Conservation (phyloP, 2,797 vertebrate species). For the Manis javanica region DNA sequence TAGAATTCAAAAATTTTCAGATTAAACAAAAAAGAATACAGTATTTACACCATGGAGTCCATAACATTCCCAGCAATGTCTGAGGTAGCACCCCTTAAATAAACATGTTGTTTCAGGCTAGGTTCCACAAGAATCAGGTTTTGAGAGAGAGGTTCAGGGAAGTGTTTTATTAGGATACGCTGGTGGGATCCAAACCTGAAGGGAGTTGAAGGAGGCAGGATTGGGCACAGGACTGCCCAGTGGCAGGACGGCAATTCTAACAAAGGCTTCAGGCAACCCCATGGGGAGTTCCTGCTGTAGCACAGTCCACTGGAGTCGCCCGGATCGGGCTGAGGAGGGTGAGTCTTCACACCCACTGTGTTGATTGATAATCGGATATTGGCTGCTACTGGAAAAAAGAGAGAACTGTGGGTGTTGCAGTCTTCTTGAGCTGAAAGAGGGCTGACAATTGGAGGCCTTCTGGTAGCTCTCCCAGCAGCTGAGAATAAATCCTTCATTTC, state of each 20-base stretch:
- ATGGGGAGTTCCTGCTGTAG: no score
- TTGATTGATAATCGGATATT: neutral
- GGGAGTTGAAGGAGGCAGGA: neutral
- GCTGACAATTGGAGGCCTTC: neutral
- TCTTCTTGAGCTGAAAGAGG: neutral
- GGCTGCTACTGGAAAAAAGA: neutral
- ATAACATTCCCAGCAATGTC: neutral
- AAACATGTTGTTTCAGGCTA: neutral
- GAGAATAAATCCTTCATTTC: neutral
- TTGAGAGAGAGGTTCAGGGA: neutral
- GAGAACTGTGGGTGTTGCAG: no score
- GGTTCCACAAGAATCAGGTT: neutral
- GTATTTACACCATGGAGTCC: neutral
- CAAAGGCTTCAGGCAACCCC: neutral
- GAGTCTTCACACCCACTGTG: neutral
- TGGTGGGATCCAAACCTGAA: neutral
- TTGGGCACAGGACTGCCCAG: no score
- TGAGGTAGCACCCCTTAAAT: neutral
- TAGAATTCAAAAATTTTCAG: neutral
- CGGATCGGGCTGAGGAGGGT: neutral
- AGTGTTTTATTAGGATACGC: neutral
- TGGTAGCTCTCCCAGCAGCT: neutral
- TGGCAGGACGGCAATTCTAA: neutral
- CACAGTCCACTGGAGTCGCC: neutral
- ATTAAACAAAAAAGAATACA: neutral